Percentiles rank a stretch among this genome's conserved stretches.
phyloP scores from a whole-genome alignment of 64 coral and sea anemone genomes.

The Anthopleura sola region DNA sequence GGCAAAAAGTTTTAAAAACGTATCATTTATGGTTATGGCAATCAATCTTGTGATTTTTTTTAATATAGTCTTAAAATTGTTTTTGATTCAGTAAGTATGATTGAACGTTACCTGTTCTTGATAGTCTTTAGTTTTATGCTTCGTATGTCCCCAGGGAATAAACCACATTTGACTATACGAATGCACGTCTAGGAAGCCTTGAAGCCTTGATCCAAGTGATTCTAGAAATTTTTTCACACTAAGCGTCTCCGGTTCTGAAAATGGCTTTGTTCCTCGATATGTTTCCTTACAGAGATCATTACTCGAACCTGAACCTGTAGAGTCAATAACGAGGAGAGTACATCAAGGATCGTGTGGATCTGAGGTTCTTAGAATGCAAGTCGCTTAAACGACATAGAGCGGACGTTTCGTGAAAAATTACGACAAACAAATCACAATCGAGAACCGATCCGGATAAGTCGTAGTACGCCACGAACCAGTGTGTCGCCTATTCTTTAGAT shows the following conservation, averaged over 20 bases:
- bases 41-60: too few relatives aligned
- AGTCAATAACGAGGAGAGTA: neutral
- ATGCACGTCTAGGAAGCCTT: constrained; percentile 57
- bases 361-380: neutral
- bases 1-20: too few relatives aligned
- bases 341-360: neutral
- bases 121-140: constrained; percentile 8
- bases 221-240: constrained; percentile 26
- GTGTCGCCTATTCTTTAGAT: too few relatives aligned
- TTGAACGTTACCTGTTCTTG: constrained; percentile 45
- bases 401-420: too few relatives aligned
- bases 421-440: too few relatives aligned
- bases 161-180: constrained; percentile 65
- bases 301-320: constrained; percentile 5
- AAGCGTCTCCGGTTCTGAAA: constrained; percentile 45
- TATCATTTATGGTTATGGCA: too few relatives aligned
- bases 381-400: too few relatives aligned
- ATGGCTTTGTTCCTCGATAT: constrained; percentile 29
- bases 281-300: constrained; percentile 20
- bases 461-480: too few relatives aligned
- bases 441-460: too few relatives aligned
- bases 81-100: too few relatives aligned
- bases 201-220: constrained; percentile 15
- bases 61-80: too few relatives aligned
- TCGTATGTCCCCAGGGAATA: constrained; percentile 70